Evolutionary conservation across 2,888 invertebrate genomes (phyloP).

Genomic region (Cantharis nigra): DNA sequence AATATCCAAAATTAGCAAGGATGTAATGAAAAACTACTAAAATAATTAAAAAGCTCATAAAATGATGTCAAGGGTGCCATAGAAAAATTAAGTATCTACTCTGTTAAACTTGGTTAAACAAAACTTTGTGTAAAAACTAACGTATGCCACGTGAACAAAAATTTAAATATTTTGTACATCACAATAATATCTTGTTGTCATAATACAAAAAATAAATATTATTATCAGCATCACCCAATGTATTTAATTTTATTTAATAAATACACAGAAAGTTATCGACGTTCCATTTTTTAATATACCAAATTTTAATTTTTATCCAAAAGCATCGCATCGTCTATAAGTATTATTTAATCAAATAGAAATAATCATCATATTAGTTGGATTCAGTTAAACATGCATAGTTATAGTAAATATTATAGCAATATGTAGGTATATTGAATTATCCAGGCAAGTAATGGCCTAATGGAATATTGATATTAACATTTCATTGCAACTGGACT

Average conservation of each 20-base stretch:
- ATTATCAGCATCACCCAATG: no score
- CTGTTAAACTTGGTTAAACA: no score
- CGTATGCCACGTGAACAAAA: neutral
- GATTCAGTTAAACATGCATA: no score
- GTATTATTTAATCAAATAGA: no score
- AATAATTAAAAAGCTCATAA: neutral
- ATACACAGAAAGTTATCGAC: neutral
- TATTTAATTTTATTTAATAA: no score
- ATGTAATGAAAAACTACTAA: neutral
- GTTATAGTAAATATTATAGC: no score
- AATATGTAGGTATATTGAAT: no score
- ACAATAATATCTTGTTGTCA: neutral
- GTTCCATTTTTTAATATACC: neutral
- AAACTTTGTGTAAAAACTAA: neutral
- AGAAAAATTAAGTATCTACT: neutral
- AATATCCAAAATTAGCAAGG: neutral
- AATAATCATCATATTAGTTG: no score
- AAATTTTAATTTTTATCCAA: neutral
- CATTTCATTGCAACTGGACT: neutral
- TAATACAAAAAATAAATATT: no score
- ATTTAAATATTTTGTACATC: neutral
- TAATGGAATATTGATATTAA: neutral
- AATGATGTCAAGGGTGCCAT: neutral
- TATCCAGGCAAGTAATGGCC: neutral
- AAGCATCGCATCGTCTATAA: neutral